Base-by-base conservation (phyloP, 2,888 invertebrate genomes). In the Drosophila merina region DNA sequence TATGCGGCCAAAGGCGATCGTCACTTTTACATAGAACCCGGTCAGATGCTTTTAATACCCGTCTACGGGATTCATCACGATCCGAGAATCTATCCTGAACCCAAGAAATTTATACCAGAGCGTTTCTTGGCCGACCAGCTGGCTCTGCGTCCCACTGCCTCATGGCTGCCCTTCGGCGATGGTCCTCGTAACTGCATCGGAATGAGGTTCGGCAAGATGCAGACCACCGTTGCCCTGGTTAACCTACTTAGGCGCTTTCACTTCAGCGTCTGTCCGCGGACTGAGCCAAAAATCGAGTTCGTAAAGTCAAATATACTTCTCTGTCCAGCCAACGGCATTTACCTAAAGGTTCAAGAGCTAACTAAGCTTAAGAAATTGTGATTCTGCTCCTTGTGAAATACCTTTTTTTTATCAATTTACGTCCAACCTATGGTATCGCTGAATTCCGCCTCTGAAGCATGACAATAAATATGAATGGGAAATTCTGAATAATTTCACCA, bases 41-140 rank as follows among this genome's bases (percentile, higher is more conserved):
- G 92, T 0, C 92, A 92, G 0, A 82, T 92, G 70, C 86, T 94
- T 0, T 86, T 93, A 2, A 92, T 94, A 33, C 93, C 94, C 0
- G 90, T 92, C 8, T 92, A 92, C 73, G 92, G 92, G 3, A 93
- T 94, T 71, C 94, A 94, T 57, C 93, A 93, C 88, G 94, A 94
- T 77, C 93, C 93, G 0, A 91, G 92, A 1, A 90, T 93, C 74
- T 94, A 93, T 72, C 93, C 93, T 0, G 92, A 95, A 9, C 95
- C 95, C 0, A 92, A 93, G 3, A 92, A 91, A 52, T 95, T 94
- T 50, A 92, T 93, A 36, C 94, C 94, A 0, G 94, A 94, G 12
- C 91, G 94, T 72, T 95, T 94, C 80, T 84, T 92, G 0, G 90
- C 92, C 4, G 93, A 93, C 67, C 93, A 93, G 51, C 93, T 93